Conservation (phyloP, 1,140 invertebrate genomes). For the Camponotus pennsylvanicus region DNA sequence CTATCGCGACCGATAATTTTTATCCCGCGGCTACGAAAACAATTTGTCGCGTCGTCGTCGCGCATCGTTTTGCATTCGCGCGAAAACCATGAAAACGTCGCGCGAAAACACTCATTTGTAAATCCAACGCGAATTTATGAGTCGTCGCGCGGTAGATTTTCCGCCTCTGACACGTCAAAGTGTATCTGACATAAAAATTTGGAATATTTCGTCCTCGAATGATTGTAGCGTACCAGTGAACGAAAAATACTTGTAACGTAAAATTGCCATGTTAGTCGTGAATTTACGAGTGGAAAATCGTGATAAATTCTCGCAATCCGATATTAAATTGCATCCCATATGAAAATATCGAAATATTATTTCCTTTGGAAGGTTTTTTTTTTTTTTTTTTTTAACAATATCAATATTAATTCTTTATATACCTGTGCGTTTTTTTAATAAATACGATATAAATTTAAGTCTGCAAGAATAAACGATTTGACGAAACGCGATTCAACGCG, state of each 20-base stretch:
- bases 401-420: neutral
- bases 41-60: conserved; percentile 41
- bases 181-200: conserved; percentile 15
- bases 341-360: conserved; percentile 35
- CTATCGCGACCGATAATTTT: conserved; percentile 35
- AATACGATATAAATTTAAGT: neutral
- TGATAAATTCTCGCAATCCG: conserved; percentile 27
- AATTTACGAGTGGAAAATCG: conserved; percentile 21
- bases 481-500: neutral
- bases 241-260: conserved; percentile 25
- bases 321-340: conserved; percentile 12
- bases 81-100: neutral
- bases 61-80: neutral
- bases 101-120: conserved; percentile 39
- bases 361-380: neutral
- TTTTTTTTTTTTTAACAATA: neutral
- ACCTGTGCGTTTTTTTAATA: no score
- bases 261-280: conserved; percentile 33
- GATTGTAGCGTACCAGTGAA: neutral
- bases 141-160: conserved; percentile 16
- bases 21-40: conserved; percentile 29
- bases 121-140: conserved; percentile 46
- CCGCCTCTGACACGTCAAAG: neutral
- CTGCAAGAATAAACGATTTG: neutral
- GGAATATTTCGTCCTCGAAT: conserved; percentile 16